Evolutionary conservation across 2,797 vertebrate species (phyloP).

Genomic region (Erethizon dorsatum): DNA sequence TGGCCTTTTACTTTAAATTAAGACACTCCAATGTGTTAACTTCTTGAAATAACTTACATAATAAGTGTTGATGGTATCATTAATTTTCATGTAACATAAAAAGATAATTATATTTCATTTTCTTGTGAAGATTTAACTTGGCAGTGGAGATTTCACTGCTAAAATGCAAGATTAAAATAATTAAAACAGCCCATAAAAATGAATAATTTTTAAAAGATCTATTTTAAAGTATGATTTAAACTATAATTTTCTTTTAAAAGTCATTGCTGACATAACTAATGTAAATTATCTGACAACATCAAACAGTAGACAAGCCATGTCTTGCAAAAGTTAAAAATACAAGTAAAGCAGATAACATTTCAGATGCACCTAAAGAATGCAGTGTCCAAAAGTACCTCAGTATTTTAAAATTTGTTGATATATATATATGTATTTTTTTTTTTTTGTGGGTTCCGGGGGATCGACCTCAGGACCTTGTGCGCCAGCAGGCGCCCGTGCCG

Average conservation of each 20-base stretch:
- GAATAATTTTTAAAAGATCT: constrained; percentile 61
- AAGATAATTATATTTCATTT: constrained; percentile 82
- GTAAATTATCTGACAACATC: constrained; percentile 26
- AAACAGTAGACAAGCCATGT: constrained; percentile 13
- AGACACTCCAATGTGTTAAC: constrained; percentile 49
- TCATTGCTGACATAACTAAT: constrained; percentile 56
- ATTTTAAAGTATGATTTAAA: constrained; percentile 67
- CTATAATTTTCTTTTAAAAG: constrained; percentile 69
- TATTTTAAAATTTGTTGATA: constrained; percentile 10
- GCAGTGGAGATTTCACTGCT: constrained; percentile 55
- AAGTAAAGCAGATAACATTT: constrained; percentile 41
- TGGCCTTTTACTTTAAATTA: constrained; percentile 39
- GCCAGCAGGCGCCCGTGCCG: no score
- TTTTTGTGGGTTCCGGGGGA: no score
- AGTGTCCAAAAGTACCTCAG: not conserved
- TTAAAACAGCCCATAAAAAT: constrained; percentile 78
- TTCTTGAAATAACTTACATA: constrained; percentile 63
- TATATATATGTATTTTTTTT: not conserved
- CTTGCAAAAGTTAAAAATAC: constrained; percentile 2
- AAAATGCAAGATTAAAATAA: constrained; percentile 79
- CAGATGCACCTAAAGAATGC: not conserved
- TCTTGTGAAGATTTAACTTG: constrained; percentile 73
- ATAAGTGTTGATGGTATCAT: constrained; percentile 73
- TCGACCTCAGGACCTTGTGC: no score
- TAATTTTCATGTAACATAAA: constrained; percentile 80